A percentile compares a stretch with the other conserved stretches of the same genome.
Evolutionary conservation across 2,113 vertebrate genomes (phyloP).

Genomic region (Colaptes auratus): DNA sequence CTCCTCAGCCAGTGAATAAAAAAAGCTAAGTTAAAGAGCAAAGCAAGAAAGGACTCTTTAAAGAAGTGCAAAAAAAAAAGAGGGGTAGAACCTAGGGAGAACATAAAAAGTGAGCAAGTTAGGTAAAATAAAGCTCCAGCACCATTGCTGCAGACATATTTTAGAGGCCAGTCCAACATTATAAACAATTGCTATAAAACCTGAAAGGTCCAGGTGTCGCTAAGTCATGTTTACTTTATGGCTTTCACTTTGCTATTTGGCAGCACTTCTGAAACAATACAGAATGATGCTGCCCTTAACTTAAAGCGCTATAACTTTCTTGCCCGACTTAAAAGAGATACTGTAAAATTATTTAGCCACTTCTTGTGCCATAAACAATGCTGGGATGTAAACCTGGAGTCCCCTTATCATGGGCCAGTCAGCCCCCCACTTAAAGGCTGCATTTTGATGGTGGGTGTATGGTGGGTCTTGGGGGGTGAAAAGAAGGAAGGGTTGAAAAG

Average conservation of each 20-base stretch:
- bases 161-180: slow-evolving; percentile 65
- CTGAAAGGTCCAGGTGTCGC: slow-evolving; percentile 65
- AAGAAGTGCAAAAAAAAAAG: slow-evolving; percentile 35
- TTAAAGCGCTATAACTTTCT: slow-evolving; percentile 62
- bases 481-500: neutral
- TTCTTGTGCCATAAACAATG: slow-evolving; percentile 28
- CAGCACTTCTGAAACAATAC: slow-evolving; percentile 40
- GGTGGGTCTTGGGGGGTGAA: neutral
- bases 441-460: neutral
- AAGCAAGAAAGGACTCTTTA: slow-evolving; percentile 16
- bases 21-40: slow-evolving; percentile 44
- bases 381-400: neutral
- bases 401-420: neutral
- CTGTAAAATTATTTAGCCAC: slow-evolving; percentile 65
- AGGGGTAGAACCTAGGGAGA: slow-evolving; percentile 28
- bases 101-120: slow-evolving; percentile 32
- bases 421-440: neutral
- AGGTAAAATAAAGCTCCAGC: neutral
- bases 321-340: slow-evolving; percentile 62
- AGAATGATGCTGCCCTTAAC: slow-evolving; percentile 59
- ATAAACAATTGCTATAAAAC: slow-evolving; percentile 71
- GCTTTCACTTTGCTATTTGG: slow-evolving; percentile 69
- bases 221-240: slow-evolving; percentile 69
- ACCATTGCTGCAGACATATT: slow-evolving; percentile 29
- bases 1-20: slow-evolving; percentile 22